Evolutionary conservation across 2,113 vertebrate genomes (phyloP), one percentile per base, ranked within the genome.

Genomic region (Perognathus longimembris): DNA sequence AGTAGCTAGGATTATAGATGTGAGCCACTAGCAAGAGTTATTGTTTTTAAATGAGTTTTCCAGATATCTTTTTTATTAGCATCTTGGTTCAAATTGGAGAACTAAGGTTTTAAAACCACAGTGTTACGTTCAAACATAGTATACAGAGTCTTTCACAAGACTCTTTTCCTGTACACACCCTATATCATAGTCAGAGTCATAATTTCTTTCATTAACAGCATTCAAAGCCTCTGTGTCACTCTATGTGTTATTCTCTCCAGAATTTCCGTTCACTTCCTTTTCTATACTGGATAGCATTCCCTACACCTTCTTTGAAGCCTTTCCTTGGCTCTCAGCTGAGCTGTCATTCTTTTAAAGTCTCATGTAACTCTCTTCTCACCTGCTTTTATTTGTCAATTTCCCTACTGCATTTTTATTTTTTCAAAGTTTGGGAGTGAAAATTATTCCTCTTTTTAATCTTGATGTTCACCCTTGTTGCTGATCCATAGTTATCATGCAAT

Each of bases 401-500:
- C 34, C 21, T 26, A 42, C 22, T 88, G 89, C 5, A 95, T 92
- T 94, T 95, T 89, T 88, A 86, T 54, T 93, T 77, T 32, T 81
- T 86, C 74, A 69, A 91, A 42, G 76, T 89, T 83, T 61, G 67
- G 69, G 45, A 63, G 40, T 87, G 67, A 38, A 69, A 76, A 93
- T 96, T 76, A 96, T 45, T 96, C 95, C 95, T 64, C 69, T 84
- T 54, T 91, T 91, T 92, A 73, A 91, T 94, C 73, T 84, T 86
- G 75, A 80, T 45, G 40, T 73, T 42, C 63, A 80, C 67, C 6
- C 61, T 94, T 89, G 77, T 78, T 94, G 83, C 89, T 93, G 91
- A 81, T 70, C 90, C 71, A 64, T 94, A 96, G 93, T n/a, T 84
- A 63, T 79, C 61, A 92, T 36, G 26, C 83, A 67, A 88, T n/a